phyloP scores from a whole-genome alignment of 2,888 invertebrate genomes.

The Drosophila ustulata region DNA sequence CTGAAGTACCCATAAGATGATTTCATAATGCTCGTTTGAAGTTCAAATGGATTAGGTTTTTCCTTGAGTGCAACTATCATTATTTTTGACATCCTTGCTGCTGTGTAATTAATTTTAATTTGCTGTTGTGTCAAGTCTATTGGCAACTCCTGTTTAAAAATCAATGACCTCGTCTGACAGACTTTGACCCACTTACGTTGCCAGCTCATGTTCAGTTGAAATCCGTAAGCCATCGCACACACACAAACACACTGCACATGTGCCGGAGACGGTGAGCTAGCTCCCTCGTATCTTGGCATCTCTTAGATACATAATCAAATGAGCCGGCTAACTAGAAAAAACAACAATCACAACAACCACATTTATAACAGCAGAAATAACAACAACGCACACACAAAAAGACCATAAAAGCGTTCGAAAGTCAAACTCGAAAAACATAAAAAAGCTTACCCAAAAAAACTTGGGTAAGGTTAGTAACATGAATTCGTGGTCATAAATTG shows the following conservation, averaged over 20 bases:
- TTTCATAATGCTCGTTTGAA: background rate
- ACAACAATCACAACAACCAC: slow-evolving; percentile 23
- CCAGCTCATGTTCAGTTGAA: slow-evolving; percentile 57
- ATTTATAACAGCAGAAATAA: slow-evolving; percentile 29
- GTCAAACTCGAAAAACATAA: slow-evolving; percentile 62
- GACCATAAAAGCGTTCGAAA: slow-evolving; percentile 75
- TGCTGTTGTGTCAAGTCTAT: slow-evolving; percentile 29
- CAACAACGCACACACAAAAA: slow-evolving; percentile 43
- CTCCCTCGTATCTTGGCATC: slow-evolving; percentile 57
- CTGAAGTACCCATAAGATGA: background rate
- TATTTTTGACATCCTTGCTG: slow-evolving; percentile 24
- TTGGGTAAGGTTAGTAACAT: slow-evolving; percentile 80
- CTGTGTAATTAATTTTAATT: slow-evolving; percentile 34
- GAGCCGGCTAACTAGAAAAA: slow-evolving; percentile 65
- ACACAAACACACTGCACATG: slow-evolving; percentile 33
- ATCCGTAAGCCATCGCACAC: slow-evolving; percentile 34
- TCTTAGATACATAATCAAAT: slow-evolving; percentile 71
- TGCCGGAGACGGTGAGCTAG: slow-evolving; percentile 26
- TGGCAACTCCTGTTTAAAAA: slow-evolving; percentile 48
- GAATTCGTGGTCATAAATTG: slow-evolving; percentile 76
- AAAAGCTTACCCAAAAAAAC: slow-evolving; percentile 51
- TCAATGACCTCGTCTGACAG: slow-evolving; percentile 68
- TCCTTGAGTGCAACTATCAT: background rate
- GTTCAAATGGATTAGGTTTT: background rate
- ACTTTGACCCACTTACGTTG: slow-evolving; percentile 72